Evolutionary conservation across 2,797 vertebrate species (phyloP).

Genomic region (Pangasius mekongensis): DNA sequence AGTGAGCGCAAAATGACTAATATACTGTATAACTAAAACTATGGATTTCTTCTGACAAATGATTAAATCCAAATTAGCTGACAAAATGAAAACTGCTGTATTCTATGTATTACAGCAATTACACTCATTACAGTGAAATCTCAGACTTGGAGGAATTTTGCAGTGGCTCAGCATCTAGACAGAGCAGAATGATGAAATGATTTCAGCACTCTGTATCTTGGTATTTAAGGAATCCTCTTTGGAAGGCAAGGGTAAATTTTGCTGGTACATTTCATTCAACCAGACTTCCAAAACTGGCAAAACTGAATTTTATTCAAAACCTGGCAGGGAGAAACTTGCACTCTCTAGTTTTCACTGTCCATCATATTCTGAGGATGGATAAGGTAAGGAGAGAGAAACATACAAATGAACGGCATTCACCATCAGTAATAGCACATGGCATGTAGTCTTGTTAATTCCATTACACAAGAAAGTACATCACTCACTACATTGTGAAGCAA

Average conservation of each 20-base stretch:
- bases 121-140: neutral
- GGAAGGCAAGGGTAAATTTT: neutral
- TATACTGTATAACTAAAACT: neutral
- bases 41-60: neutral
- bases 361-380: neutral
- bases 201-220: neutral
- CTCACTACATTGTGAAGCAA: constrained; percentile 25
- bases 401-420: neutral
- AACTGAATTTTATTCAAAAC: constrained; percentile 12
- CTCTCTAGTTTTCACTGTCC: constrained; percentile 25
- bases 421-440: constrained; percentile 4
- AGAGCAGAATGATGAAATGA: neutral
- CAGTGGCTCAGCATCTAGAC: neutral
- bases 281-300: neutral
- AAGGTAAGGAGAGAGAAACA: constrained; percentile 7
- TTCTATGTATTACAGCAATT: neutral
- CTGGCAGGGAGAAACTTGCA: neutral
- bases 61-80: neutral
- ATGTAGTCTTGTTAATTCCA: constrained; percentile 31
- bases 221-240: neutral
- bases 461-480: constrained; percentile 12
- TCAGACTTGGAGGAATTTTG: neutral
- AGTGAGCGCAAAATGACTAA: neutral
- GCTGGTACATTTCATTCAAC: constrained; percentile 3
- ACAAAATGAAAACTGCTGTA: neutral